Evolutionary conservation across 1,140 invertebrate species (phyloP).

Genomic region (Sesamia nonagrioides): DNA sequence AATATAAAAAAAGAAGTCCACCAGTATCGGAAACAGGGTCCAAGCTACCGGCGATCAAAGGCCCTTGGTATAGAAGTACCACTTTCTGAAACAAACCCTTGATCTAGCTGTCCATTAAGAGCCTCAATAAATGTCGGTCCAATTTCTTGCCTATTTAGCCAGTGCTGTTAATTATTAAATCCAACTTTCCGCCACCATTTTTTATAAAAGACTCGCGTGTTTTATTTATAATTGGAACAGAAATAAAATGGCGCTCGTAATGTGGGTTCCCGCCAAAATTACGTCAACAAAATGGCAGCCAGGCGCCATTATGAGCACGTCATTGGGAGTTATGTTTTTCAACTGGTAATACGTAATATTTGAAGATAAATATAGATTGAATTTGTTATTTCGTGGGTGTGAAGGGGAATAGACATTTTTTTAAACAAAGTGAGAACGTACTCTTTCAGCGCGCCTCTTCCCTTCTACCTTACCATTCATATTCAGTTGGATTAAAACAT

Average conservation of each 20-base stretch:
- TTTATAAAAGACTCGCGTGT: neutral
- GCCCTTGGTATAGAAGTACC: too few species aligned
- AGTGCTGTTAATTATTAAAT: neutral
- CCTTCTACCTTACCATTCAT: too few species aligned
- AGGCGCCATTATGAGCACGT: neutral
- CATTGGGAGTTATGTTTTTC: neutral
- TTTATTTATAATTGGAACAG: neutral
- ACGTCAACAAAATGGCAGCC: conserved; percentile 1
- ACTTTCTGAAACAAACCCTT: too few species aligned
- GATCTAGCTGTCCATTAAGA: too few species aligned
- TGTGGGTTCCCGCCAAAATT: neutral
- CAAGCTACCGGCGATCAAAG: too few species aligned
- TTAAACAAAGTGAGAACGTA: too few species aligned
- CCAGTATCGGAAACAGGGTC: too few species aligned
- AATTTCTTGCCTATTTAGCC: too few species aligned
- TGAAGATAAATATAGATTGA: neutral
- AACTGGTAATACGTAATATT: conserved; percentile 8
- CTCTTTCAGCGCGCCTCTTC: too few species aligned
- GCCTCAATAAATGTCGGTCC: too few species aligned
- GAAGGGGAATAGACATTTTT: neutral
- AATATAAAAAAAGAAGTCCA: too few species aligned
- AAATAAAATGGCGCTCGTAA: conserved; percentile 3
- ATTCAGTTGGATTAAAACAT: too few species aligned
- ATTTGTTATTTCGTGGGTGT: neutral
- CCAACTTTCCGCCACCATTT: neutral